Base-by-base conservation (phyloP, 2,113 vertebrate species). In the Vicugna pacos region DNA sequence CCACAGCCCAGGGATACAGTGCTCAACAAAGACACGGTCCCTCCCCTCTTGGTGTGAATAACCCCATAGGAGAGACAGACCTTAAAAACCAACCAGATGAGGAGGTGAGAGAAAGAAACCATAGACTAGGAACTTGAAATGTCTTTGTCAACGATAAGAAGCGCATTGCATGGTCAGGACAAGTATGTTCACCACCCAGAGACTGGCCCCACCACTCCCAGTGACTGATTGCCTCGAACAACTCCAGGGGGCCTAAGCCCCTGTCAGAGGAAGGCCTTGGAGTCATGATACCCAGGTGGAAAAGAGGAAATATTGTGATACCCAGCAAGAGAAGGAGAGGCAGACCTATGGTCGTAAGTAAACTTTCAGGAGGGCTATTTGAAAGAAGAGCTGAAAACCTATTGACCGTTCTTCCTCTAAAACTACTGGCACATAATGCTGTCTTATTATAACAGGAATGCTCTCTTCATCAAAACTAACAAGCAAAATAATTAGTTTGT, bases 391-490 rank as follows among this genome's bases (percentile, higher is more conserved):
- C 52, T 65, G 54, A 83, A 94, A 65, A 67, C 28, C 67, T 48
- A 16, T 5, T 11, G 14, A 35, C 28, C 4, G 95, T 79, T 24
- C 26, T 67, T 93, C 79, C 52, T 89, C 77, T 42, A 46, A 92
- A 93, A 42, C 69, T 56, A 52, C 38, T 10, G 0, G 22, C 80
- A 65, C 50, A 52, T 10, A n/a, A 58, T 24, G 20, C 64, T 64
- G 28, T 70, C 91, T 90, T 69, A 11, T 8, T 35, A 11, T 20
- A 17, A 38, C 88, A 16, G 14, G 38, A 24, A 35, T 35, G 3
- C 17, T 84, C 35, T 82, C 85, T 64, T 94, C 65, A 46, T 65
- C 86, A 46, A 89, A 89, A 89, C 73, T 20, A 91, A 60, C 35
- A 54, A 48, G 22, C 52, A 67, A 54, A 91, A 81, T 72, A 82